Evolutionary conservation across 2,888 invertebrate genomes (phyloP).

Genomic region (Drepanosiphum platanoidis): DNA sequence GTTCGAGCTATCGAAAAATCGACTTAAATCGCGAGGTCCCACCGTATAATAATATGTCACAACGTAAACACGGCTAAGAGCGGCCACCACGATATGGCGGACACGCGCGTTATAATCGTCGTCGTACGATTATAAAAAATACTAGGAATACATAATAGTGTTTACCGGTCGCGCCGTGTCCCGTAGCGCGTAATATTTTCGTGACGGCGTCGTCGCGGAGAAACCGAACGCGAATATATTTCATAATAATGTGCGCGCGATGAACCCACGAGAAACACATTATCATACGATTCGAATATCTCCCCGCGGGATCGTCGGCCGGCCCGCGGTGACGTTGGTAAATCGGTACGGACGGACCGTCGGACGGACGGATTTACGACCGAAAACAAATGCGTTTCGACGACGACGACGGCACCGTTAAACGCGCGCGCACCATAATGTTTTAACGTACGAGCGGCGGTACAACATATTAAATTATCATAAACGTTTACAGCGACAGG

Average conservation of each 20-base stretch:
- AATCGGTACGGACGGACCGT: constrained; percentile 34
- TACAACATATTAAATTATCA: background rate
- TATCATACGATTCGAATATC: too few relatives aligned
- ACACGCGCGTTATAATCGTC: too few relatives aligned
- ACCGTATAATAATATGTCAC: too few relatives aligned
- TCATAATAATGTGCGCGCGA: background rate
- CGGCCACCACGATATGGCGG: too few relatives aligned
- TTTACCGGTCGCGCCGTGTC: background rate
- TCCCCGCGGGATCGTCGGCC: background rate
- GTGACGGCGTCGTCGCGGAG: background rate
- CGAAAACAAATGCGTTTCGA: constrained; percentile 16
- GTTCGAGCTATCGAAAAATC: background rate
- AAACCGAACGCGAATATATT: background rate
- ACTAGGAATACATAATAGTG: too few relatives aligned
- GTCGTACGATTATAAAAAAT: too few relatives aligned
- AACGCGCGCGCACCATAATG: too few relatives aligned
- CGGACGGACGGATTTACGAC: constrained; percentile 41
- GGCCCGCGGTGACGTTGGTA: constrained; percentile 33
- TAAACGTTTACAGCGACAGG: background rate
- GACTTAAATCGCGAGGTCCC: background rate
- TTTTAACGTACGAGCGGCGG: background rate
- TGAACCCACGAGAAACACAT: too few relatives aligned
- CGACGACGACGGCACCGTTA: background rate
- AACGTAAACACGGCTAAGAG: too few relatives aligned
- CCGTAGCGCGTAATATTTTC: too few relatives aligned